phyloP scores from a whole-genome alignment of 2,888 invertebrate genomes.

The Siphlonurus alternatus region DNA sequence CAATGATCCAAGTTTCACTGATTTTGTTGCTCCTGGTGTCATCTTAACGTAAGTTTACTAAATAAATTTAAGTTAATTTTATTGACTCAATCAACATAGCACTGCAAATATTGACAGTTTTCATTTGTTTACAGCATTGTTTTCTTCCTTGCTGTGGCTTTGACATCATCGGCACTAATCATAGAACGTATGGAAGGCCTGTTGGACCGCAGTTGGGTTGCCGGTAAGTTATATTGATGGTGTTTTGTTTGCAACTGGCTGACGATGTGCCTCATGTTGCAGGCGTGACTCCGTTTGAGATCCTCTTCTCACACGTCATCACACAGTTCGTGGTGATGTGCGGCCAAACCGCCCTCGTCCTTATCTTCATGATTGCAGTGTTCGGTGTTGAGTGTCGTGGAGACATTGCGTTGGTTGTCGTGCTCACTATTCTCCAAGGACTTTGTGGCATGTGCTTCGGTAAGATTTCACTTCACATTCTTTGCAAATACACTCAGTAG shows the following conservation, averaged over 20 bases:
- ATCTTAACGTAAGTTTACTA: constrained; percentile 61
- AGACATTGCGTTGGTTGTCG: constrained; percentile 64
- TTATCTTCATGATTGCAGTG: constrained; percentile 80
- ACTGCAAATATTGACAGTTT: neutral
- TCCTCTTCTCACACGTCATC: constrained; percentile 82
- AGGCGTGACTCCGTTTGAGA: constrained; percentile 81
- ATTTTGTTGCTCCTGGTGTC: constrained; percentile 91
- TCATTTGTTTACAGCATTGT: constrained; percentile 52
- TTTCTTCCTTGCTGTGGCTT: constrained; percentile 87
- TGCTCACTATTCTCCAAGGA: constrained; percentile 75
- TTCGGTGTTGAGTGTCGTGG: constrained; percentile 84
- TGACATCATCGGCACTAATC: constrained; percentile 82
- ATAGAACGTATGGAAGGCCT: constrained; percentile 84
- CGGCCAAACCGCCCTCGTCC: constrained; percentile 78
- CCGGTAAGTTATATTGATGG: constrained; percentile 30
- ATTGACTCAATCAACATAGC: neutral
- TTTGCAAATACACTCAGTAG: constrained; percentile 6
- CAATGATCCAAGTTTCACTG: constrained; percentile 81
- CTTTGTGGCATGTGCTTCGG: constrained; percentile 95
- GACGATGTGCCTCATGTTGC: constrained; percentile 14
- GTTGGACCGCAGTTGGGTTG: constrained; percentile 83
- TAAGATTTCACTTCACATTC: constrained; percentile 20
- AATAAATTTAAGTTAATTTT: neutral
- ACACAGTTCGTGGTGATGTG: constrained; percentile 93
- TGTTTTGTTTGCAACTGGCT: neutral